A percentile compares a stretch with the other conserved stretches of the same genome.
These are phyloP conservation scores for Oplegnathus fasciatus DNA, from an alignment of 2,113 vertebrate genomes.

Conservation along the genomic window DNA sequence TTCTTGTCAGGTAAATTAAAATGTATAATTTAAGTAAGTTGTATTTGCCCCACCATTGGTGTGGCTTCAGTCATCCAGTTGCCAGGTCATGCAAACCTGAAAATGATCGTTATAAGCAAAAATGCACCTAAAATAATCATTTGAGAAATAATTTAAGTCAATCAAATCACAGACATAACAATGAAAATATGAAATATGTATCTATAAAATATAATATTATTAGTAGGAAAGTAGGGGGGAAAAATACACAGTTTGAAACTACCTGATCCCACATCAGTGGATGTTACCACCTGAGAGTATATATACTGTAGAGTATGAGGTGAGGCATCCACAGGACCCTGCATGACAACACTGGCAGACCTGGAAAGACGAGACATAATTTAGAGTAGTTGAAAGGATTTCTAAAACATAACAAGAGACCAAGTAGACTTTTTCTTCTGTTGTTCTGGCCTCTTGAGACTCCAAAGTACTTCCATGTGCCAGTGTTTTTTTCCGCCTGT, in stretches of 20 bases:
- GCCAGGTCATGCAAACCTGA: not conserved
- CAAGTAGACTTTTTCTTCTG: conserved; percentile 49
- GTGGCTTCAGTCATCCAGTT: not conserved
- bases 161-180: not conserved
- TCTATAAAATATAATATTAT: too few relatives aligned
- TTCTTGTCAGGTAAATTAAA: too few relatives aligned
- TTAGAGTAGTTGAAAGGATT: conserved; percentile 56
- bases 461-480: conserved; percentile 41
- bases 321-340: not conserved
- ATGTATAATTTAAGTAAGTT: not conserved
- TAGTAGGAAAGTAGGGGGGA: not conserved
- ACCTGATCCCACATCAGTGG: not conserved
- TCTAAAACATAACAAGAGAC: conserved; percentile 52
- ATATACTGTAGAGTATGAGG: not conserved
- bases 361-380: conserved; percentile 33
- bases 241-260: not conserved
- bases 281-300: not conserved
- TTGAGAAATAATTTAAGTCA: not conserved
- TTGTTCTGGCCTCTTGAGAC: conserved; percentile 58
- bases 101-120: not conserved
- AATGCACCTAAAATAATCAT: not conserved
- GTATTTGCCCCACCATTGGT: not conserved
- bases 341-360: conserved; percentile 5
- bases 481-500: conserved; percentile 40
- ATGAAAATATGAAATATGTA: not conserved